A percentile compares a stretch with the other conserved stretches of the same genome.
Evolutionary conservation across 2,113 vertebrate genomes (phyloP).

Genomic region (Cromileptes altivelis): DNA sequence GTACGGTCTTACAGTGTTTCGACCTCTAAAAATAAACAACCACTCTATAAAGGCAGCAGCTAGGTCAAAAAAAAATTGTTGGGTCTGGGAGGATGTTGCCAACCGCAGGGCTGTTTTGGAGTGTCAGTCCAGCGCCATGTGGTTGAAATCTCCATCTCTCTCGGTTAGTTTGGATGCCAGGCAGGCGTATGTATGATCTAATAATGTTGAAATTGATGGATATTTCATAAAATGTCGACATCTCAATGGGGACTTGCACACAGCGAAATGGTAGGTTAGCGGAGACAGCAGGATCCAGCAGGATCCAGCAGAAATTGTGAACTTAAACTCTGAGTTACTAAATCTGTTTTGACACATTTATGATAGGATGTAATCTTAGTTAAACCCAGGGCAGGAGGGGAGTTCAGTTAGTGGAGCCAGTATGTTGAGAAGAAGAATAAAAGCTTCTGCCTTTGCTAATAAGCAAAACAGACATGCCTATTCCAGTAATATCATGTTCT

Average conservation of each 20-base stretch:
- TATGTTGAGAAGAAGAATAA: conserved; percentile 16
- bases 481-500: neutral
- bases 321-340: conserved; percentile 41
- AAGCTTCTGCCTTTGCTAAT: conserved; percentile 22
- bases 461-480: conserved; percentile 23
- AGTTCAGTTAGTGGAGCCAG: conserved; percentile 31
- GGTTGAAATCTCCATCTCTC: conserved; percentile 63
- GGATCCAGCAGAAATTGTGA: conserved; percentile 32
- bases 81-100: conserved; percentile 57
- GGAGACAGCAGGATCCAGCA: conserved; percentile 26
- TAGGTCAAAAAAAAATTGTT: conserved; percentile 42
- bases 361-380: conserved; percentile 60
- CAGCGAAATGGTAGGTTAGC: conserved; percentile 57
- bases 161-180: conserved; percentile 61
- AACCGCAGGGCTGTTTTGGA: conserved; percentile 62
- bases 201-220: conserved; percentile 71
- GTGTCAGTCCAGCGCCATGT: conserved; percentile 60
- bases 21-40: conserved; percentile 44
- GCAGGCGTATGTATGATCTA: conserved; percentile 51
- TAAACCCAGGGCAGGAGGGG: conserved; percentile 16
- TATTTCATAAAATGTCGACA: conserved; percentile 60
- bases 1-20: neutral
- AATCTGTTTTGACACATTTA: conserved; percentile 69
- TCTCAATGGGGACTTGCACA: conserved; percentile 44
- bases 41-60: conserved; percentile 41